Evolutionary conservation across 1,140 invertebrate species (phyloP).

Genomic region (Helicorthomorpha holstii): DNA sequence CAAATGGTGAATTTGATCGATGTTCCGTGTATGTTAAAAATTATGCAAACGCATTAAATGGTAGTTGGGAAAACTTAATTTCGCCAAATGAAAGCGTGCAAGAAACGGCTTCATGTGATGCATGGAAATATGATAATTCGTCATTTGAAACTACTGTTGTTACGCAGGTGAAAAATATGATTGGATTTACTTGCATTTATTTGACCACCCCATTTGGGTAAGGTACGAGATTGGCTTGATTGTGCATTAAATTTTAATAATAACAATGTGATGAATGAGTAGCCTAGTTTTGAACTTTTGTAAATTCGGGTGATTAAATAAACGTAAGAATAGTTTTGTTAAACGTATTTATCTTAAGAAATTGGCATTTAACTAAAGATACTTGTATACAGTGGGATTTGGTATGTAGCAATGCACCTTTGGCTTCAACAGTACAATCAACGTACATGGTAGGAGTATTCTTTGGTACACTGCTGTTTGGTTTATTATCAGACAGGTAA

Average conservation of each 20-base stretch:
- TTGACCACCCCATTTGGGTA: no score
- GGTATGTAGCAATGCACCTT: conserved; percentile 13
- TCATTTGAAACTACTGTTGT: conserved; percentile 12
- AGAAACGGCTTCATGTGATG: conserved; percentile 6
- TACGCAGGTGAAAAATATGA: conserved; percentile 8
- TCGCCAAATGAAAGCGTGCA: background rate
- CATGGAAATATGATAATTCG: conserved; percentile 10
- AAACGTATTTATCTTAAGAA: no score
- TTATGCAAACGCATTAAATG: conserved; percentile 10
- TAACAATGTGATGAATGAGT: no score
- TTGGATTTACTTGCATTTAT: no score
- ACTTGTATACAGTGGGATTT: conserved; percentile 19
- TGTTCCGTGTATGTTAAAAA: conserved; percentile 18
- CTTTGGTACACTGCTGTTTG: conserved; percentile 14
- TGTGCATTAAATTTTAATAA: no score
- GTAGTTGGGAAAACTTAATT: background rate
- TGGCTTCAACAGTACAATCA: conserved; percentile 16
- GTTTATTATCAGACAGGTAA: conserved; percentile 13
- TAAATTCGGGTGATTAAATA: no score
- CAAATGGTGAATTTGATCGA: background rate
- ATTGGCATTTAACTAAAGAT: no score
- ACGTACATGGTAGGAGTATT: conserved; percentile 17
- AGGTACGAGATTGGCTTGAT: no score
- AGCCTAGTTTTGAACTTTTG: no score
- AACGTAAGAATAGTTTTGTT: no score